Percentiles rank a stretch among this genome's conserved stretches.
Evolutionary conservation across 2,797 vertebrate species (phyloP).

Genomic region (Rhabdophis nuchalis): DNA sequence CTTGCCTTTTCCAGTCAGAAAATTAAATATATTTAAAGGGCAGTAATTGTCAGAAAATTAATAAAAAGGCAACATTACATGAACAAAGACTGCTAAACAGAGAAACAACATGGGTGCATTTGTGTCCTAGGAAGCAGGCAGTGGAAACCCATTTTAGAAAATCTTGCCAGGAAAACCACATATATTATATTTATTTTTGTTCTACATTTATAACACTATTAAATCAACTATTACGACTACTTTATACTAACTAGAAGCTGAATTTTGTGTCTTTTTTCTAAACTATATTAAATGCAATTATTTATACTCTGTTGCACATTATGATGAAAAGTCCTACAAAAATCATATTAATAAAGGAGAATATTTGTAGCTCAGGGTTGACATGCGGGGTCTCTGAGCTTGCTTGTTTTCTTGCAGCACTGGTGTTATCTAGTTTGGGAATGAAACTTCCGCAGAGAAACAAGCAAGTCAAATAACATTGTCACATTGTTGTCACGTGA

Average conservation of each 20-base stretch:
- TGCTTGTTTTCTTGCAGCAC: too few relatives aligned
- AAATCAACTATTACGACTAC: background rate
- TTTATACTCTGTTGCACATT: constrained; percentile 29
- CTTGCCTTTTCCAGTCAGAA: constrained; percentile 6
- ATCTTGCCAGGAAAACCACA: background rate
- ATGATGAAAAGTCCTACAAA: constrained; percentile 25
- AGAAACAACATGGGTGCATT: background rate
- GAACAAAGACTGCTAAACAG: constrained; percentile 34
- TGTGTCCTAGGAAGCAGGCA: background rate
- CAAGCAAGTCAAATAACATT: too few relatives aligned
- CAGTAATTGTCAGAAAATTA: constrained; percentile 36
- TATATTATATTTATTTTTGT: background rate
- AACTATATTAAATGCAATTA: constrained; percentile 16
- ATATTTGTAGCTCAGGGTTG: too few relatives aligned
- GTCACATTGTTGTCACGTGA: too few relatives aligned
- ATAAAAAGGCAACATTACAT: constrained; percentile 30
- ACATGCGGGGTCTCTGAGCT: too few relatives aligned
- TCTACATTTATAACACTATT: constrained; percentile 6
- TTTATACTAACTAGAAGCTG: background rate
- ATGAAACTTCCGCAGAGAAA: too few relatives aligned
- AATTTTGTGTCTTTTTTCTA: background rate
- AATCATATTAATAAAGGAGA: background rate
- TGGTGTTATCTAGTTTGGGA: too few relatives aligned
- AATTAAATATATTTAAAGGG: constrained; percentile 32
- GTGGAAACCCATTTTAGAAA: background rate